Evolutionary conservation across 1,140 invertebrate species (phyloP), one percentile per base, ranked within the genome.

Genomic region (Paralvinella palmiformis): DNA sequence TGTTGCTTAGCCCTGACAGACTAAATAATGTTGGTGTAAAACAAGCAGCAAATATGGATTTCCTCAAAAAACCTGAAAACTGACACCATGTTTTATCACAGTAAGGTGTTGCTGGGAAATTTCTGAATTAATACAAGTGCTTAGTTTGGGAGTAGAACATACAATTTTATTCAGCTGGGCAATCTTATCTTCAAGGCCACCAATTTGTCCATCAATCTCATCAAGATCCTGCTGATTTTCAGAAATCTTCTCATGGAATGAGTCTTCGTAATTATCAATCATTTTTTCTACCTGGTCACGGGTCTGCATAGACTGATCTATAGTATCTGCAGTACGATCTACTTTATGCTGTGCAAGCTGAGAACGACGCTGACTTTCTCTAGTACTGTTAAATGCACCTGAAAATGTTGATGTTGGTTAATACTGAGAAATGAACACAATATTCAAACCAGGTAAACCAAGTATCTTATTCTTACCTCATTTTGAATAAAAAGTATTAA

Each of bases 321-420:
- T 77, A 24, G 86, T 78, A 67, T 70, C 81, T 41, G 68, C 63
- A 35, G 78, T 75, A 7, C 71, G 71, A 76, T 85, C 70, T 67
- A 85, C 87, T 80, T 71, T 68, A 77, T 88, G 82, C 78, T 91
- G 82, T 69, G 90, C 85, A 48, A 78, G 86, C 78, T 81, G 85
- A 71, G 82, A 90, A 72, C 78, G 86, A 74, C 84, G 86, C 74
- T 85, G 87, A 79, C 88, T 92, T 84, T 84, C 90, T 29, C 89
- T 84, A 0, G 93, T 96, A 2, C 96, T 85, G 75, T 92, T 94
- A 48, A 96, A 82, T 1, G 94, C 94, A 50, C 94, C 85, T 85
- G 59, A 29, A 53, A 60, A 1, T 3, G 48, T 50, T 35, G 50
- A 15, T 55, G n/a, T 29, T 45, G 27, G 17, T 2, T 31, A 7